Base-by-base conservation (phyloP, 2,797 vertebrate species). In the Sebastes aleutianus region DNA sequence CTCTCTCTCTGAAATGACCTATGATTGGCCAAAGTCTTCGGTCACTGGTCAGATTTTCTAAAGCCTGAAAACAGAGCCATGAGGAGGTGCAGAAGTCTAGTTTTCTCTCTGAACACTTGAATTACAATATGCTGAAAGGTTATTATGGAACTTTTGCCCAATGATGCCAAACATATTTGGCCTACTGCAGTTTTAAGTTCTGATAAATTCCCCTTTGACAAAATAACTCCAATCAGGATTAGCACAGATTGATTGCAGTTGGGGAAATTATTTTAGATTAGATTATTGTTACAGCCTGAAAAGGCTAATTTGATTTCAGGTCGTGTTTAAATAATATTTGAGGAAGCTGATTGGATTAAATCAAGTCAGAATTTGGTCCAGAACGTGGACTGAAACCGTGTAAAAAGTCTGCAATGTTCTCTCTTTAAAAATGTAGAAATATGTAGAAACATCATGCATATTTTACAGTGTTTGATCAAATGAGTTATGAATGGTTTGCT, bases 391-490 rank as follows among this genome's bases (percentile, higher is more conserved):
- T 7, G 64, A 76, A 77, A 53, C 12, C 5, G 1, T 6, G 39
- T 9, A 12, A 29, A 59, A 62, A 59, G 50, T 53, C 50, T 66
- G 71, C 53, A 31, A 29, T 8, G 24, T 18, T 67, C 36, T 39
- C 29, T 74, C 78, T 22, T 63, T 65, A 5, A 56, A 78, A 85
- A 54, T 29, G 59, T 6, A 78, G 65, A 64, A 70, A 69, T 20
- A 13, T 71, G 74, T 53, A 67, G 84, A 87, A 80, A 62, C 69
- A 78, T 79, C 36, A 39, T 86, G 70, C 54, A 88, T 80, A 78
- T 82, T 86, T 92, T 58, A 88, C 53, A 3, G 8, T 29, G 68
- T 88, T 86, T 86, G 78, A 87, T 88, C 78, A 79, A 59, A 80
- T 80, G 50, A 71, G 53, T 74, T 74, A 53, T 74, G 85, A 86